Percentiles rank a stretch among this genome's conserved stretches.
phyloP scores from a whole-genome alignment of 2,888 invertebrate genomes.

The Yponomeuta malinellus region DNA sequence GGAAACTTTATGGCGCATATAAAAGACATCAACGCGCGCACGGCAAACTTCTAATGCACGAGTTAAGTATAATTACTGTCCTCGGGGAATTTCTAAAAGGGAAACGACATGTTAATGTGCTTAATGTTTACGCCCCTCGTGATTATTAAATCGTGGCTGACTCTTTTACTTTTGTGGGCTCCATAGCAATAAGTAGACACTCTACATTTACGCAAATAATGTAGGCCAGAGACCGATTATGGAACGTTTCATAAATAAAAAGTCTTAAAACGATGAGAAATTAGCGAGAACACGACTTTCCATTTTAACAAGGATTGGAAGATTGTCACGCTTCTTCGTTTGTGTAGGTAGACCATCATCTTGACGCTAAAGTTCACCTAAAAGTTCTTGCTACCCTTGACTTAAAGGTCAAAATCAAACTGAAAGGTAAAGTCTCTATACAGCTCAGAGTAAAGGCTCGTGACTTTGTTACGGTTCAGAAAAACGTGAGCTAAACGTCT shows the following conservation, averaged over 20 bases:
- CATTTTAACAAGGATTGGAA: conserved; percentile 24
- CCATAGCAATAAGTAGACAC: no score
- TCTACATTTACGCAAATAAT: no score
- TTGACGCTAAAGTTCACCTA: not conserved
- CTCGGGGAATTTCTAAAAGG: not conserved
- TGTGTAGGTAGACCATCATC: not conserved
- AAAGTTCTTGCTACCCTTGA: not conserved
- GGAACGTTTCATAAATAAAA: not conserved
- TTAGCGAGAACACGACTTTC: conserved; percentile 30
- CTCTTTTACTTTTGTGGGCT: no score
- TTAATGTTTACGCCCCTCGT: not conserved
- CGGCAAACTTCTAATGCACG: not conserved
- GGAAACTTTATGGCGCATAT: not conserved
- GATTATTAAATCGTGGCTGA: no score
- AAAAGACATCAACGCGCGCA: conserved; percentile 8
- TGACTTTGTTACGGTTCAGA: conserved; percentile 22
- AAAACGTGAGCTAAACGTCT: conserved; percentile 15
- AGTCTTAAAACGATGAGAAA: conserved; percentile 21
- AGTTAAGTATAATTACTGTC: conserved; percentile 1
- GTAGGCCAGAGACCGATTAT: not conserved
- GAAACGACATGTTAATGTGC: not conserved
- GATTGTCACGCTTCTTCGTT: conserved; percentile 30
- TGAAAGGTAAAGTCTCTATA: not conserved
- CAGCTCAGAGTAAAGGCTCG: conserved; percentile 17
- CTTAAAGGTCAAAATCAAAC: not conserved